A percentile compares a stretch with the other conserved stretches of the same genome.
These are phyloP conservation scores for Thecophora atra DNA, from an alignment of 2,888 invertebrate species.

Conservation along the genomic window DNA sequence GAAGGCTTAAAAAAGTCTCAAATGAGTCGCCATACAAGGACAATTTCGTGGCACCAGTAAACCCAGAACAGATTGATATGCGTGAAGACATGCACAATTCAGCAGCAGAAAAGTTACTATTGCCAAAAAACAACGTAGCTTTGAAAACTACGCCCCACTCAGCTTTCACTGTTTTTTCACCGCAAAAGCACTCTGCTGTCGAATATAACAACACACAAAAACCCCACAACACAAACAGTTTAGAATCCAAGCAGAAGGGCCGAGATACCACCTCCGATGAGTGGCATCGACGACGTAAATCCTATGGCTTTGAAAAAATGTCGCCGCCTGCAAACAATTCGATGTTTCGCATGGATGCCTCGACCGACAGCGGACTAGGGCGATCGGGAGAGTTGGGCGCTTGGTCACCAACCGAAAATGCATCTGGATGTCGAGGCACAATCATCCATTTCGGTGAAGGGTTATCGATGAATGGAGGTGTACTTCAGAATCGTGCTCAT, in stretches of 20 bases:
- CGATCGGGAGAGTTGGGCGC: slow-evolving; percentile 75
- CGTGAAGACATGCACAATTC: slow-evolving; percentile 35
- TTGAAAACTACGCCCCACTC: not conserved
- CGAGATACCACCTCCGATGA: slow-evolving; percentile 67
- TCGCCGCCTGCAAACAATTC: slow-evolving; percentile 60
- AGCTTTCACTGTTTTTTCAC: slow-evolving; percentile 20
- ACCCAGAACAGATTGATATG: slow-evolving; percentile 41
- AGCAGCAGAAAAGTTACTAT: slow-evolving; percentile 25
- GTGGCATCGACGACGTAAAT: slow-evolving; percentile 80
- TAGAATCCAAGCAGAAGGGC: slow-evolving; percentile 58
- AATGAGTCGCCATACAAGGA: slow-evolving; percentile 67
- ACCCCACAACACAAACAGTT: slow-evolving; percentile 56
- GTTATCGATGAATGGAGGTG: slow-evolving; percentile 30
- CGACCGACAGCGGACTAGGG: slow-evolving; percentile 81
- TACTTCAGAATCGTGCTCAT: slow-evolving; percentile 9
- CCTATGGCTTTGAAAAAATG: slow-evolving; percentile 78
- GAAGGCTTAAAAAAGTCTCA: slow-evolving; percentile 69
- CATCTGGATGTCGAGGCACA: slow-evolving; percentile 51
- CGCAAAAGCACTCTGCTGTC: not conserved
- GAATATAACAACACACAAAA: not conserved
- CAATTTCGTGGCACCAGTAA: slow-evolving; percentile 54
- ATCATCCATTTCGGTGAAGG: slow-evolving; percentile 61
- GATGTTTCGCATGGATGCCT: slow-evolving; percentile 73
- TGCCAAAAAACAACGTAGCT: slow-evolving; percentile 33
- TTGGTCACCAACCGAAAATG: slow-evolving; percentile 62